Evolutionary conservation across 2,113 vertebrate species (phyloP), one percentile per base, ranked within the genome.

Genomic region (Zeus faber): DNA sequence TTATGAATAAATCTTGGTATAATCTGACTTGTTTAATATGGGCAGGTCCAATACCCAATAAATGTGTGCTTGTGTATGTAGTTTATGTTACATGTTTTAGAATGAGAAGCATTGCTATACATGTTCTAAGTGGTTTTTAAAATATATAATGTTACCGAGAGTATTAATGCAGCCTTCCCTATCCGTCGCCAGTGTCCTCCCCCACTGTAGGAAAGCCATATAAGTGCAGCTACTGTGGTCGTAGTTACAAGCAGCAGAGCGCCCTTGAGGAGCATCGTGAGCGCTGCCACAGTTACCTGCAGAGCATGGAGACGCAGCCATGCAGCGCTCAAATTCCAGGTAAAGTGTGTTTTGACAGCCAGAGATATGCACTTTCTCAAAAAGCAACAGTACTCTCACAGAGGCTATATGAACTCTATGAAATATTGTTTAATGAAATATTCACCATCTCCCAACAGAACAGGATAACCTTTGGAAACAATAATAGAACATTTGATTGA

Each of bases 231-330:
- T 97, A 92, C 83, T 98, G 95, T 25, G 95, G 95, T 49, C 93
- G 95, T 23, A 97, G 95, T 89, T 98, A 98, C 85, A 98, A 98
- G 77, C 95, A 97, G 87, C 95, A 95, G 85, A 96, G 91, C 73
- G 94, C 95, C 43, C 73, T 98, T 81, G 95, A 97, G 82, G 95
- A 98, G 74, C 95, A 98, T 81, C 91, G 92, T 35, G 95, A 98
- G 49, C 91, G 94, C n/a, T 97, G 95, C 65, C 95, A 97, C 83
- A 93, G 88, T 85, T 98, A 97, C 88, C 88, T 94, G 43, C 93
- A 96, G 84, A 94, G 92, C 74, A 88, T 96, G 70, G 90, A 91
- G 82, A 80, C 91, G 27, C 93, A 91, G 61, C 83, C 92, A 56
- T 87, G 62, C 63, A 86, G 75, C 86, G 91, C 65, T 79, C 89